A percentile compares a stretch with the other conserved stretches of the same genome.
phyloP scores from a whole-genome alignment of 2,888 invertebrate species.

The Orthosia cruda region DNA sequence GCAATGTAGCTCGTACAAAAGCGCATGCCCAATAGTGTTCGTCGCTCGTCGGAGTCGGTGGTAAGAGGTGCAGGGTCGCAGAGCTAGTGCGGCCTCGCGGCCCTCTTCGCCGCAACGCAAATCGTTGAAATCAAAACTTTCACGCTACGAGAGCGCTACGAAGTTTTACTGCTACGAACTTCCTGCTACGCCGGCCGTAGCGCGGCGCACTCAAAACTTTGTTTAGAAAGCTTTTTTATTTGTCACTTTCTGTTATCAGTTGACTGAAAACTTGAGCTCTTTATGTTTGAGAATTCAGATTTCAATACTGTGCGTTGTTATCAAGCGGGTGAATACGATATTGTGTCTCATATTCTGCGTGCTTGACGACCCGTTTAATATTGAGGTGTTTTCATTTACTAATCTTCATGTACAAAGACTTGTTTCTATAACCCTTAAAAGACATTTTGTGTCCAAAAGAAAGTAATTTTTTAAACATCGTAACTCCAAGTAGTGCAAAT shows the following conservation, averaged over 20 bases:
- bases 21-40: slow-evolving; percentile 27
- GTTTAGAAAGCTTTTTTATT: slow-evolving; percentile 91
- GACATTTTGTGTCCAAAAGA: not conserved
- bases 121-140: slow-evolving; percentile 92
- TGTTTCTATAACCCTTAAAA: not conserved
- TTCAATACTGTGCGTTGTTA: slow-evolving; percentile 70
- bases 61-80: slow-evolving; percentile 84
- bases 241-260: slow-evolving; percentile 90
- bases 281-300: slow-evolving; percentile 76
- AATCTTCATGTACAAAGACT: not conserved
- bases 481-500: slow-evolving; percentile 8
- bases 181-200: slow-evolving; percentile 91
- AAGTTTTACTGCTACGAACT: slow-evolving; percentile 92
- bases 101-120: slow-evolving; percentile 90
- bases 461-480: slow-evolving; percentile 9
- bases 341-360: slow-evolving; percentile 45
- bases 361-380: slow-evolving; percentile 23
- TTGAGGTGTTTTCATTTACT: slow-evolving; percentile 14
- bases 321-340: slow-evolving; percentile 66
- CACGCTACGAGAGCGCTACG: slow-evolving; percentile 92
- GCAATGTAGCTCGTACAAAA: slow-evolving; percentile 70
- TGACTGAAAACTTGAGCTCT: slow-evolving; percentile 83
- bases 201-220: slow-evolving; percentile 91
- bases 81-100: slow-evolving; percentile 89
- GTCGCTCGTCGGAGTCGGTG: slow-evolving; percentile 44